A percentile compares a stretch with the other conserved stretches of the same genome.
Conservation (phyloP, 2,888 invertebrate species). For the Drosophila mettleri region DNA sequence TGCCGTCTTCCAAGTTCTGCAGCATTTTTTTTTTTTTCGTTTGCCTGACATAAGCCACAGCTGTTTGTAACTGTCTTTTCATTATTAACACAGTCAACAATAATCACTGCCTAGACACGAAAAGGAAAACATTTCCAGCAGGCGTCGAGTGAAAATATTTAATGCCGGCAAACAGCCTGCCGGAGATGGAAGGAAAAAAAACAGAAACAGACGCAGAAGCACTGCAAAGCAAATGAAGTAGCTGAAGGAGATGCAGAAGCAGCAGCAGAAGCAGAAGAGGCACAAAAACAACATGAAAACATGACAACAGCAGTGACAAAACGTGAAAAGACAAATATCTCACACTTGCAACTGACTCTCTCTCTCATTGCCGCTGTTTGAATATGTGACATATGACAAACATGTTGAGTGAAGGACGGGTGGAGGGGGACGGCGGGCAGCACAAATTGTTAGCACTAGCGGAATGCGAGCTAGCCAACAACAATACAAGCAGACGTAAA, state of each 20-base stretch:
- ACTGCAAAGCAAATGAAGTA: constrained; percentile 10
- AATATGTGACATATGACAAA: constrained; percentile 76
- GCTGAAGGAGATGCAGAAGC: neutral
- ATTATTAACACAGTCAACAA: constrained; percentile 77
- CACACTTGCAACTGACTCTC: constrained; percentile 70
- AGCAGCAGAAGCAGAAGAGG: constrained; percentile 10
- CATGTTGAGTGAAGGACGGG: constrained; percentile 3
- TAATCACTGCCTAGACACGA: constrained; percentile 70
- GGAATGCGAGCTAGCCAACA: constrained; percentile 46
- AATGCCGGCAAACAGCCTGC: constrained; percentile 74
- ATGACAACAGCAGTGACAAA: constrained; percentile 72
- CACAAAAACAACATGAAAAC: constrained; percentile 60
- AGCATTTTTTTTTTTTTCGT: neutral
- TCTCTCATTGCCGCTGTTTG: constrained; percentile 61
- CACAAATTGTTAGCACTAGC: constrained; percentile 37
- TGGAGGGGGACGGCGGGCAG: neutral
- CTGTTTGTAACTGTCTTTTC: constrained; percentile 71
- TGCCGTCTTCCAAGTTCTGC: neutral
- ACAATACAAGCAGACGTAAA: constrained; percentile 34
- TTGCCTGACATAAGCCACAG: constrained; percentile 51
- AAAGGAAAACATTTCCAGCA: constrained; percentile 64
- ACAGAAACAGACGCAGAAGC: constrained; percentile 1
- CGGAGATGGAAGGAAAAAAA: constrained; percentile 19
- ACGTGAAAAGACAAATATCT: constrained; percentile 74
- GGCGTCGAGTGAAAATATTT: constrained; percentile 74